A percentile compares a stretch with the other conserved stretches of the same genome.
Conservation (phyloP, 2,113 vertebrate genomes). For the Ursus arctos region DNA sequence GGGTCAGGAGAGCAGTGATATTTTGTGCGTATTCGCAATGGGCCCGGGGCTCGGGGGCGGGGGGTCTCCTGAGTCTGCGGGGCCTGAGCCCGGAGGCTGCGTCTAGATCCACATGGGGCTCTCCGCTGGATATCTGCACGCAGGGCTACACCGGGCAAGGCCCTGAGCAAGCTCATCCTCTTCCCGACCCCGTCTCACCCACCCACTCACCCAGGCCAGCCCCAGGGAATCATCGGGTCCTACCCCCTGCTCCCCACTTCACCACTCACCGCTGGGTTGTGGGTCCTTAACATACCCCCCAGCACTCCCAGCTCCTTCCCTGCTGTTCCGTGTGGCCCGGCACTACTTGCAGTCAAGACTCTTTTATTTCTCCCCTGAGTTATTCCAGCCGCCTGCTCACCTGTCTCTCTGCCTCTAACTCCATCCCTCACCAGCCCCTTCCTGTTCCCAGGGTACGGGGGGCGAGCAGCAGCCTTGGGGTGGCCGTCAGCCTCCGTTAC, state of each 20-base stretch:
- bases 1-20: neutral
- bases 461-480: neutral
- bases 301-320: neutral
- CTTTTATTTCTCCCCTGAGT: neutral
- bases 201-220: neutral
- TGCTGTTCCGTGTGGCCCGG: neutral
- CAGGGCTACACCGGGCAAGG: too few species aligned
- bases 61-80: neutral
- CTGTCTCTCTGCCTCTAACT: neutral
- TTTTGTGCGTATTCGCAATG: conserved; percentile 40
- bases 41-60: neutral
- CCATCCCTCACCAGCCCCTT: neutral
- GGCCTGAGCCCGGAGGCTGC: neutral
- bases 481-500: neutral
- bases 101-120: neutral
- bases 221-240: neutral
- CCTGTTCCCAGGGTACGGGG: neutral
- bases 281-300: neutral
- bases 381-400: neutral
- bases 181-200: neutral
- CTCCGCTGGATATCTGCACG: neutral
- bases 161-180: neutral
- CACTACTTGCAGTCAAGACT: neutral
- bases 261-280: neutral
- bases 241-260: neutral